These are phyloP conservation scores for Pristionchus japonicus DNA, from an alignment of 2,888 invertebrate genomes.

Conservation along the genomic window DNA sequence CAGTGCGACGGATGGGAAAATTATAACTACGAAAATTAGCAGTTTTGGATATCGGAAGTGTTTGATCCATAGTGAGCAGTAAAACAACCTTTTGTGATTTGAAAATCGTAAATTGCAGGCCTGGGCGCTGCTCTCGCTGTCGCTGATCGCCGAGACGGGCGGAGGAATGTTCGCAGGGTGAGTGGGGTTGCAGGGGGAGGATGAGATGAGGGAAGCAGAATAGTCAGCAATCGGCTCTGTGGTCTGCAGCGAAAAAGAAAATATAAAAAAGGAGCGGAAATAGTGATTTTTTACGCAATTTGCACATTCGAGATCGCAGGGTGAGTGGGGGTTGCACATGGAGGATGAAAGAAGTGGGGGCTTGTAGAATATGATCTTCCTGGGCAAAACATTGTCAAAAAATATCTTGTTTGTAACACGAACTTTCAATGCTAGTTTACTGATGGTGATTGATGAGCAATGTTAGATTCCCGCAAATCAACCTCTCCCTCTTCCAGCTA, in stretches of 20 bases:
- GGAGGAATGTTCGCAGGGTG: conserved; percentile 98
- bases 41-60: too few species aligned
- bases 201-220: neutral
- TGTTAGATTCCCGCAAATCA: neutral
- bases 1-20: neutral
- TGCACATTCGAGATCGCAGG: too few species aligned
- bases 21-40: neutral
- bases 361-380: neutral
- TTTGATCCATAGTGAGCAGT: too few species aligned
- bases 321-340: too few species aligned
- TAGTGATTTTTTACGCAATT: too few species aligned
- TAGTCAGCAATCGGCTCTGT: neutral
- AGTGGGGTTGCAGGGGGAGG: conserved; percentile 79
- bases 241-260: too few species aligned
- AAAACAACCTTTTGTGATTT: too few species aligned
- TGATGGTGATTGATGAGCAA: neutral
- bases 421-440: too few species aligned
- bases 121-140: conserved; percentile 95
- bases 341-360: too few species aligned
- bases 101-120: too few species aligned
- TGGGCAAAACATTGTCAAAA: neutral
- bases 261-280: too few species aligned
- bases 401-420: too few species aligned
- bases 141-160: conserved; percentile 95
- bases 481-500: conserved; percentile 78